Percentiles rank a stretch among this genome's conserved stretches.
phyloP scores from a whole-genome alignment of 2,888 invertebrate genomes.

The Pardosa pseudoannulata region DNA sequence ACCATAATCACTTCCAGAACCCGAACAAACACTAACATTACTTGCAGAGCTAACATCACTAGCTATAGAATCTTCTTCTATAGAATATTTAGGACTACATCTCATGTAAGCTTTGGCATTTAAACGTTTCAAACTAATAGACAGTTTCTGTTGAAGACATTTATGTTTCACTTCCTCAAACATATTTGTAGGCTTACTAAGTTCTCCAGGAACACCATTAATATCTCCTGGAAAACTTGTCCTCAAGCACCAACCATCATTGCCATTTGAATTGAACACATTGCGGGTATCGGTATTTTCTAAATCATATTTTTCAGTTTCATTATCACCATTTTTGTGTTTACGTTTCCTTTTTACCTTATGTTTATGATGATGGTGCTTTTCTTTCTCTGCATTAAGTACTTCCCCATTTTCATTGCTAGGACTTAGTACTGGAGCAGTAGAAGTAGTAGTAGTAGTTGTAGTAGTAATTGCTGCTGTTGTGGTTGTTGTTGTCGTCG shows the following conservation, averaged over 20 bases:
- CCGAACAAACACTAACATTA: slow-evolving; percentile 50
- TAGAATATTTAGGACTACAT: slow-evolving; percentile 77
- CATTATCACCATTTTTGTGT: slow-evolving; percentile 75
- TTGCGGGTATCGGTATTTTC: slow-evolving; percentile 67
- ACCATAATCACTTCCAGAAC: slow-evolving; percentile 74
- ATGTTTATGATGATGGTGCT: slow-evolving; percentile 79
- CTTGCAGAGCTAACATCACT: slow-evolving; percentile 65
- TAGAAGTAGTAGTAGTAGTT: slow-evolving; percentile 9
- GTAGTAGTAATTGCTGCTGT: background rate
- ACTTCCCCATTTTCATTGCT: slow-evolving; percentile 63
- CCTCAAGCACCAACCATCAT: slow-evolving; percentile 66
- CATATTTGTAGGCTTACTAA: slow-evolving; percentile 73
- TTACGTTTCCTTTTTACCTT: slow-evolving; percentile 86
- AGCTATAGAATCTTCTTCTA: slow-evolving; percentile 67
- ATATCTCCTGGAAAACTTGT: slow-evolving; percentile 53
- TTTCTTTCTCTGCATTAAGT: slow-evolving; percentile 53
- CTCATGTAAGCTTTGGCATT: slow-evolving; percentile 84
- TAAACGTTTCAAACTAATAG: slow-evolving; percentile 85
- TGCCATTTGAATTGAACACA: slow-evolving; percentile 63
- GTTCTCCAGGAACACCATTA: slow-evolving; percentile 22
- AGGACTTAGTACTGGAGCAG: slow-evolving; percentile 56
- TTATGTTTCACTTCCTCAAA: slow-evolving; percentile 82
- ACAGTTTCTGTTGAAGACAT: slow-evolving; percentile 85
- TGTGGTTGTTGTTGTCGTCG: slow-evolving; percentile 39
- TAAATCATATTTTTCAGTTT: slow-evolving; percentile 60